Conservation (phyloP, 35 echinoderm and acorn worm species). For the Ptychodera flava region DNA sequence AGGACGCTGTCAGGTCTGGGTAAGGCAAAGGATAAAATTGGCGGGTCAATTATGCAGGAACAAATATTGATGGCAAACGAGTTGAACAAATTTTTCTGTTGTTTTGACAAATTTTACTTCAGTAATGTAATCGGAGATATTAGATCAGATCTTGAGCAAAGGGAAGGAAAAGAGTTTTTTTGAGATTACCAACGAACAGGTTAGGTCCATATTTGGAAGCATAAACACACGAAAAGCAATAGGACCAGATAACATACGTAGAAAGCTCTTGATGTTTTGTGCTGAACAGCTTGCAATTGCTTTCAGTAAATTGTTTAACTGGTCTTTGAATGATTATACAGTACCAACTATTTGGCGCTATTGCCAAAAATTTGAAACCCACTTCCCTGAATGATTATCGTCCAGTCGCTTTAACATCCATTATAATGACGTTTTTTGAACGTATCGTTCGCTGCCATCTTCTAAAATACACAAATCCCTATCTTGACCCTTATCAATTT, state of each 20-base stretch:
- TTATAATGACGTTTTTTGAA: constrained; percentile 17
- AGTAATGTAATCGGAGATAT: not conserved
- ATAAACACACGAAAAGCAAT: not conserved
- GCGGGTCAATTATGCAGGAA: not conserved
- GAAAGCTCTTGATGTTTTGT: not conserved
- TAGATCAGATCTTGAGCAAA: not conserved
- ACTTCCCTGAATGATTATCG: constrained; percentile 20
- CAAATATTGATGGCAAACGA: not conserved
- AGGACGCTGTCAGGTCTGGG: not conserved
- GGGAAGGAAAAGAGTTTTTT: not conserved
- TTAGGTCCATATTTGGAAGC: not conserved
- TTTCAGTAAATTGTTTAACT: not conserved
- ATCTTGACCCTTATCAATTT: constrained; percentile 13
- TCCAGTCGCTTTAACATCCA: constrained; percentile 21
- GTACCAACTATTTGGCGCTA: not conserved
- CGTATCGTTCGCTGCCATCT: too few relatives aligned
- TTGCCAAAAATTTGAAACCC: not conserved
- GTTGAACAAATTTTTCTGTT: constrained; percentile 3
- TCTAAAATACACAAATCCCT: too few relatives aligned
- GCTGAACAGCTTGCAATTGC: not conserved
- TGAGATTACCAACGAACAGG: not conserved
- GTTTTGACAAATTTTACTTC: not conserved
- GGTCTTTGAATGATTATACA: not conserved
- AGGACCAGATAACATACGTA: not conserved
- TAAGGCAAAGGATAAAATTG: not conserved